These are phyloP conservation scores for Crambe crambe DNA, from an alignment of 37 sponge, comb jelly and placozoan genomes.

Conservation along the genomic window DNA sequence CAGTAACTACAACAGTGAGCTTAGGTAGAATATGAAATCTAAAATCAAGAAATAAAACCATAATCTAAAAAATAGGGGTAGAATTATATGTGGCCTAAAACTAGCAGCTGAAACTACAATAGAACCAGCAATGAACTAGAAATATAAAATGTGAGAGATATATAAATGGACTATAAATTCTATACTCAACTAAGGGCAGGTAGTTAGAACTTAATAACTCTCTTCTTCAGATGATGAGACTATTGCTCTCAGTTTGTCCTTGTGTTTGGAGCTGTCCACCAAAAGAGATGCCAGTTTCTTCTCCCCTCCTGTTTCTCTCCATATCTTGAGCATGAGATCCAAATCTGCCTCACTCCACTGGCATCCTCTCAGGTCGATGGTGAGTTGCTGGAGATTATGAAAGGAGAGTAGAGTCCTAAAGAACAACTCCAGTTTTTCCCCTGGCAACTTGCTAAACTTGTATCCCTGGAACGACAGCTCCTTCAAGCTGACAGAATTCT, in stretches of 20 bases:
- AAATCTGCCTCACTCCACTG: not conserved
- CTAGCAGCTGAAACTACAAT: too few relatives aligned
- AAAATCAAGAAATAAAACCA: too few relatives aligned
- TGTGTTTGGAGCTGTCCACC: not conserved
- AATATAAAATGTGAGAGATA: too few relatives aligned
- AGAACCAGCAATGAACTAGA: too few relatives aligned
- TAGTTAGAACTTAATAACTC: too few relatives aligned
- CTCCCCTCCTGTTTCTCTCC: not conserved
- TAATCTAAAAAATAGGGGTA: too few relatives aligned
- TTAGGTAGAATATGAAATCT: too few relatives aligned
- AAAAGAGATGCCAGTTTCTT: not conserved
- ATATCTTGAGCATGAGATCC: not conserved
- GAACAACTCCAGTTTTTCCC: not conserved
- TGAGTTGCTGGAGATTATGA: not conserved
- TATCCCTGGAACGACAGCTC: not conserved
- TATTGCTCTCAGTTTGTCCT: not conserved
- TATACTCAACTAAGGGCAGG: too few relatives aligned
- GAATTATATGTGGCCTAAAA: too few relatives aligned
- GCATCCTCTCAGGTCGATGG: not conserved
- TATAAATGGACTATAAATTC: too few relatives aligned
- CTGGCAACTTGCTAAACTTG: not conserved
- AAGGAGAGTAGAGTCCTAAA: not conserved
- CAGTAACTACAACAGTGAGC: too few relatives aligned
- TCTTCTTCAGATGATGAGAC: too few relatives aligned
- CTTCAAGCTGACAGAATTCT: not conserved